Conservation (phyloP, 2,888 invertebrate species). For the Tinea trinotella region DNA sequence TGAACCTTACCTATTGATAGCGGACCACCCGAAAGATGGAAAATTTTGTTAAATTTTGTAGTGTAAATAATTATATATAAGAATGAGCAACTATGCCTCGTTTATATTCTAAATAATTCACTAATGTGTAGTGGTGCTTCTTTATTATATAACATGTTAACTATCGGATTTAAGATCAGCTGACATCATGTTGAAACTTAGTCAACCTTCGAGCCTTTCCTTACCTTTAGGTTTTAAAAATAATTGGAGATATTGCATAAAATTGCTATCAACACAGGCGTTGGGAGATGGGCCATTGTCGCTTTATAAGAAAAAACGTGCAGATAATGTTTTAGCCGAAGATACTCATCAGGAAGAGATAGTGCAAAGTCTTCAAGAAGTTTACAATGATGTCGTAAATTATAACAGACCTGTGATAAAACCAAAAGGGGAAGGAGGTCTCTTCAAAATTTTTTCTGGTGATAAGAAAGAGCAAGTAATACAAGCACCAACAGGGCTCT, state of each 20-base stretch:
- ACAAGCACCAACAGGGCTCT: conserved; percentile 82
- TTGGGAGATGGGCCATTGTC: conserved; percentile 58
- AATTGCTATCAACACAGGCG: conserved; percentile 42
- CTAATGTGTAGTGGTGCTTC: neutral
- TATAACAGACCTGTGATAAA: conserved; percentile 59
- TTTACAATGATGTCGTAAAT: conserved; percentile 75
- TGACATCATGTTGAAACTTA: conserved; percentile 17
- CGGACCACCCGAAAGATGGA: too few species aligned
- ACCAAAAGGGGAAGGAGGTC: conserved; percentile 30
- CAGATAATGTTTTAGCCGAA: conserved; percentile 69
- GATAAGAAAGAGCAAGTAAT: conserved; percentile 48
- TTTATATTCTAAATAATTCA: too few species aligned
- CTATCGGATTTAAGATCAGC: neutral
- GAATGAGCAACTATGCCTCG: too few species aligned
- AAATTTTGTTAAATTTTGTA: too few species aligned
- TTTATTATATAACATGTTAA: conserved; percentile 10
- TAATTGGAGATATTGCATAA: conserved; percentile 42
- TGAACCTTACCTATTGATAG: too few species aligned
- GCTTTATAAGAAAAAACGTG: conserved; percentile 71
- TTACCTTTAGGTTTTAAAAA: conserved; percentile 33
- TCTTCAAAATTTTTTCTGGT: conserved; percentile 52
- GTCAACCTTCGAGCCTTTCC: conserved; percentile 1
- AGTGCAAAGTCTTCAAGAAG: conserved; percentile 77
- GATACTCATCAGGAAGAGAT: conserved; percentile 84
- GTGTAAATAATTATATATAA: too few species aligned